Base-by-base conservation (phyloP, 2,797 vertebrate species). In the Phalanger gymnotis region DNA sequence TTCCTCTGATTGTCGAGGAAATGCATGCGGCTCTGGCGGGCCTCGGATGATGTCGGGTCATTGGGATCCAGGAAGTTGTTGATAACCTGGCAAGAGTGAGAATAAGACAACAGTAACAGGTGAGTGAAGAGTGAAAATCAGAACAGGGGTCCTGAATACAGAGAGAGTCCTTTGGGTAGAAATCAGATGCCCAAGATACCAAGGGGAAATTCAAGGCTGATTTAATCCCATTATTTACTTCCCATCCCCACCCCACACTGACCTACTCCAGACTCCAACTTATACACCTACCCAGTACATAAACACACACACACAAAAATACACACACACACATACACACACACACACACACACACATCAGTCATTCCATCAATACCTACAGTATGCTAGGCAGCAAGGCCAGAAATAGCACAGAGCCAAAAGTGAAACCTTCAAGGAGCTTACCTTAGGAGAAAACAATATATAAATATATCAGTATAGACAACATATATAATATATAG, bases 1-100 rank as follows among this genome's bases (percentile, higher is more conserved):
- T 99, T 99, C 96, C 99, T 99, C 98, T 98, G 99, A 96, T 99
- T 99, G 97, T 99, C 99, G 4, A 98, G 97, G 96, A 99, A 99
- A 98, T 98, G 99, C 98, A 99, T 98, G 55, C 99, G 99, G 28
- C 87, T 99, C 1, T 89, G 95, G 91, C 98, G 93, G 0, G 66
- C 92, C 91, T 98, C 98, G 0, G 19, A 2, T 0, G 28, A 30
- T 0, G 2, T 81, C 0, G 34, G 90, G 92, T 94, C 97, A 0
- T 1, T 98, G 90, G 97, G 96, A 0, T 99, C 99, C 98, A 99
- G 12, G 28, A 99, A 99, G 94, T 99, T 99, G 97, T 99, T 99
- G 98, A 99, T 98, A 61, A 99, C 99, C 98, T 98, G 95, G 92
- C 30, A 58, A n/a, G 92, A 96, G 92, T 96, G 34, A 81, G 40